Evolutionary conservation across 2,888 invertebrate species (phyloP).

Genomic region (Catocala sponsa): DNA sequence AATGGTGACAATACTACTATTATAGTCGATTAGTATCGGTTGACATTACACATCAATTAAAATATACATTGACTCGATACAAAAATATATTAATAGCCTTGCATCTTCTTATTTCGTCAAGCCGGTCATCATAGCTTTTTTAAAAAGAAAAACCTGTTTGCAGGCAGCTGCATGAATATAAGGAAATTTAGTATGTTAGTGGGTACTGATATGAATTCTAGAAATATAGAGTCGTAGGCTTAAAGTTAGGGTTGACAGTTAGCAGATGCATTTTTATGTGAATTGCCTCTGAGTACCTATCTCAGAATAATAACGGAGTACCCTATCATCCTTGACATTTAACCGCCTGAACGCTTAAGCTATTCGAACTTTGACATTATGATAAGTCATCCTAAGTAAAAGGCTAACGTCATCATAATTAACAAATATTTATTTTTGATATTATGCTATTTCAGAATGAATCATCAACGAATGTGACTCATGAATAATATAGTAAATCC

Average conservation of each 20-base stretch:
- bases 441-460: no score
- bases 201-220: slow-evolving; percentile 38
- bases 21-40: neutral
- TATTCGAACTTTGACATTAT: no score
- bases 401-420: no score
- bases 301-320: no score
- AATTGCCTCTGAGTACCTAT: no score
- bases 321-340: no score
- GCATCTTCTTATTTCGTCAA: slow-evolving; percentile 31
- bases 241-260: slow-evolving; percentile 30
- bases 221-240: slow-evolving; percentile 32
- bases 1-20: neutral
- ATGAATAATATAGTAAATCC: no score
- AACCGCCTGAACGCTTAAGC: no score
- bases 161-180: slow-evolving; percentile 39
- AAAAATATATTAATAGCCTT: slow-evolving; percentile 4
- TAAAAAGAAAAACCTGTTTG: slow-evolving; percentile 36
- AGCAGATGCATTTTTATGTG: neutral
- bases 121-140: slow-evolving; percentile 38
- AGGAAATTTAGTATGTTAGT: slow-evolving; percentile 43
- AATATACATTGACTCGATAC: neutral
- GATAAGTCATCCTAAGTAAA: no score
- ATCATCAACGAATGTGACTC: no score
- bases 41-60: neutral
- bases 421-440: no score